Conservation (phyloP, 1,140 invertebrate species). For the Drosophila saltans region DNA sequence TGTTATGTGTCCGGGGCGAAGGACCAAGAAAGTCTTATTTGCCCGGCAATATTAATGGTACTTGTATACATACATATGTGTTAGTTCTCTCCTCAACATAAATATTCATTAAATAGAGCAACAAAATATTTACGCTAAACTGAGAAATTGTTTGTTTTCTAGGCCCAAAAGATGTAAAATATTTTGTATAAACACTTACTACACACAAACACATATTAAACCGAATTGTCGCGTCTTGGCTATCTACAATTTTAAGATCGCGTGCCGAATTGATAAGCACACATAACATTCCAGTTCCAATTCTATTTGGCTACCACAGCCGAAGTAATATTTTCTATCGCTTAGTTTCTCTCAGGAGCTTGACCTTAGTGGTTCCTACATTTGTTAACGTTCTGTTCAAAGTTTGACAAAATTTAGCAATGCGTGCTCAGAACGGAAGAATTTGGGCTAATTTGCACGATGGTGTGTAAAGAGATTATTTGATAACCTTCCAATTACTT, state of each 20-base stretch:
- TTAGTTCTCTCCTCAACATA: too few species aligned
- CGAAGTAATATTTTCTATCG: background rate
- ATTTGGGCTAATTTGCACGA: constrained; percentile 61
- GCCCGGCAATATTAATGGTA: too few species aligned
- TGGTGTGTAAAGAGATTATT: constrained; percentile 36
- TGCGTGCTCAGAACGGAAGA: constrained; percentile 54
- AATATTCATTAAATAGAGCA: too few species aligned
- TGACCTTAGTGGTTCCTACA: background rate
- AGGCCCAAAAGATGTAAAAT: too few species aligned
- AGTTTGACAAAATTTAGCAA: constrained; percentile 29
- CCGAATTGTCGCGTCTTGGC: background rate
- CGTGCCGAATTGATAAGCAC: constrained; percentile 11
- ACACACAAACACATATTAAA: too few species aligned
- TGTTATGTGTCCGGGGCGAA: too few species aligned
- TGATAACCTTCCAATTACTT: too few species aligned
- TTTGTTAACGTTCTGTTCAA: background rate
- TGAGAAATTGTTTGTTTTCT: too few species aligned
- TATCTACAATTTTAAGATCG: constrained; percentile 1
- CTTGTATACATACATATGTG: too few species aligned
- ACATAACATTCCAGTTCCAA: constrained; percentile 1
- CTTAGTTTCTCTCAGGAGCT: constrained; percentile 34
- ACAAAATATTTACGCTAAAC: too few species aligned
- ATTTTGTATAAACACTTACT: too few species aligned
- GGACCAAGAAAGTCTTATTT: too few species aligned
- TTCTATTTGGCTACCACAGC: constrained; percentile 1